Conservation (phyloP, 2,888 invertebrate species). For the Macropis europaea region DNA sequence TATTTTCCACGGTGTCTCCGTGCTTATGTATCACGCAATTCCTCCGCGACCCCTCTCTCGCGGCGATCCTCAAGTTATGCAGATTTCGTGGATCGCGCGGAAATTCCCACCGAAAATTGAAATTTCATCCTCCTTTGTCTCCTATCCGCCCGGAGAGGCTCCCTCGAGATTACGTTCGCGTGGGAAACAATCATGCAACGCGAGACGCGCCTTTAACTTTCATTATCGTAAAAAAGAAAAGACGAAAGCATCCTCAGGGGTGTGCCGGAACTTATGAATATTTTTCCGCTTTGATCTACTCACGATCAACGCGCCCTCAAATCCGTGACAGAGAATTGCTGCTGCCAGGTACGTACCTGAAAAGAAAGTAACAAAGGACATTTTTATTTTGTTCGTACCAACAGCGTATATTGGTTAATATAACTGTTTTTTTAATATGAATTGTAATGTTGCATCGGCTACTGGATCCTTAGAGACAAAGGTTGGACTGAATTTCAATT, state of each 20-base stretch:
- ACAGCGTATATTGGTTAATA: too few relatives aligned
- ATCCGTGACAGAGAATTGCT: background rate
- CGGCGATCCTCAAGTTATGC: constrained; percentile 56
- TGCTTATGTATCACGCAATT: constrained; percentile 10
- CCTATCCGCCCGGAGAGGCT: constrained; percentile 14
- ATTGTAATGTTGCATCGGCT: too few relatives aligned
- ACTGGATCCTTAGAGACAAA: too few relatives aligned
- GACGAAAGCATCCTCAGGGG: background rate
- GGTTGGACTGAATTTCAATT: too few relatives aligned
- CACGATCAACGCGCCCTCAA: constrained; percentile 16
- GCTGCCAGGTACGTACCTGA: constrained; percentile 21
- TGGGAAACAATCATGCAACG: constrained; percentile 33
- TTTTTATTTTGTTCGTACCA: background rate
- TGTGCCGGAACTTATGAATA: constrained; percentile 8
- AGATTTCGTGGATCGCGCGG: constrained; percentile 57
- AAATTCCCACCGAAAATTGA: constrained; percentile 66
- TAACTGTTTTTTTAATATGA: too few relatives aligned
- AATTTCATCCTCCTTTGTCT: constrained; percentile 64
- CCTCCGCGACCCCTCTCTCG: constrained; percentile 27
- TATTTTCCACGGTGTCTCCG: background rate
- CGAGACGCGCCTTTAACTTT: constrained; percentile 8
- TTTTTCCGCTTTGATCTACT: constrained; percentile 35
- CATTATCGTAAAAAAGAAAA: constrained; percentile 28
- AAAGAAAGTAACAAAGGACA: background rate
- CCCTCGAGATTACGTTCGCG: constrained; percentile 36